Base-by-base conservation (phyloP, 1,140 invertebrate species). In the Solenopsis invicta region DNA sequence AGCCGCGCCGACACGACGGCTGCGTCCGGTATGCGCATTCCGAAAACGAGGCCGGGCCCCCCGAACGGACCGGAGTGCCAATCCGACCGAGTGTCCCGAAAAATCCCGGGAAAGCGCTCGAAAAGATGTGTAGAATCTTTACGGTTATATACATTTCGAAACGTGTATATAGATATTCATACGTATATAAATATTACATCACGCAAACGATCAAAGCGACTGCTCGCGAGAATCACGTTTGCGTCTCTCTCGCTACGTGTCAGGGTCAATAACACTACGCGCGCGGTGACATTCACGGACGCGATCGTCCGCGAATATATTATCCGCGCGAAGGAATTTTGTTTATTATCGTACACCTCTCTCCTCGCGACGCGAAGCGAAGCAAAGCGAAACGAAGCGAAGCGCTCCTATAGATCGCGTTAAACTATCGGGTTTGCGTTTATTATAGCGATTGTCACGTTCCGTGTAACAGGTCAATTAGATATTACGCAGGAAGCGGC, bases 271-370 rank as follows among this genome's bases (percentile, higher is more conserved):
- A 37, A 67, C 61, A 67, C 18, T 9, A 5, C 24, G 34, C n/a
- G 37, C 41, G 1, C 67, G 18, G 6, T 69, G 71, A 74, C 34
- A 52, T 74, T 24, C 64, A 21, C 62, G 61, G 12, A 62, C 61
- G 61, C 41, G 13, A 16, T 34, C 54, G 37, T 77, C 2, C 54
- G 21, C 56, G 10, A 62, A 77, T 45, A 16, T 29, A 62, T 77
- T 77, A 77, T 48, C 16, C 41, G 66, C 41, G 66, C 41, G 41
- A 21, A 37, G 48, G 50, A 74, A 74, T 56, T 41, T 69, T 13
- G 45, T 69, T 67, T 52, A 52, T 78, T 10, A 54, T 41, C 48
- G 8, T 21, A n/a, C 41, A n/a, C 37, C 9, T 9, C n/a, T n/a
- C n/a, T n/a, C n/a, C n/a, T n/a, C n/a, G n/a, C n/a, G n/a, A n/a